A percentile compares a stretch with the other conserved stretches of the same genome.
phyloP scores from a whole-genome alignment of 2,113 vertebrate genomes.

The Myodes glareolus region DNA sequence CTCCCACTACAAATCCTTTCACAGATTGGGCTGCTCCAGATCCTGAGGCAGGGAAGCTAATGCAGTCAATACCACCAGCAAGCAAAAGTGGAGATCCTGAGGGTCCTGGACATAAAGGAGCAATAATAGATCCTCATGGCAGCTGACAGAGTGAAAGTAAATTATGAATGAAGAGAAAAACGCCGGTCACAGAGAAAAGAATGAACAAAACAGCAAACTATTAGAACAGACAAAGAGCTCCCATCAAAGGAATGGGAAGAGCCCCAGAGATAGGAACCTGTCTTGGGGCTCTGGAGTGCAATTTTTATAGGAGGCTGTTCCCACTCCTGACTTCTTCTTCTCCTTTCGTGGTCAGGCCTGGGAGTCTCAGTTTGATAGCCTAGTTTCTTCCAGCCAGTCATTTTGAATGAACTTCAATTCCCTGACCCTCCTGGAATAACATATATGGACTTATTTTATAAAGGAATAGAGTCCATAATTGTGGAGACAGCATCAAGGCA shows the following conservation, averaged over 20 bases:
- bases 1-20: not conserved
- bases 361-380: not conserved
- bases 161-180: not conserved
- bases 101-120: not conserved
- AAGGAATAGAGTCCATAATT: not conserved
- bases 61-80: not conserved
- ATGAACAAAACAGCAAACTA: not conserved
- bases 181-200: not conserved
- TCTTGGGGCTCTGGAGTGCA: not conserved
- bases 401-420: not conserved
- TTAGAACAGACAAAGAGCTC: not conserved
- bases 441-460: not conserved
- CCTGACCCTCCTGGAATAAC: not conserved
- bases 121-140: not conserved
- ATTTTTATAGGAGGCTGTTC: not conserved
- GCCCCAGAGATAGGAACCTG: not conserved
- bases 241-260: not conserved
- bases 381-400: not conserved
- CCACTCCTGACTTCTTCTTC: not conserved
- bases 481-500: not conserved
- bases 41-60: not conserved
- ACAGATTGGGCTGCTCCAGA: not conserved
- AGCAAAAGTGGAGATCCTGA: not conserved
- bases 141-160: not conserved
- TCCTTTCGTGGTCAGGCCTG: not conserved